Evolutionary conservation across 2,797 vertebrate genomes (phyloP), one percentile per base, ranked within the genome.

Genomic region (Saxicola maurus): DNA sequence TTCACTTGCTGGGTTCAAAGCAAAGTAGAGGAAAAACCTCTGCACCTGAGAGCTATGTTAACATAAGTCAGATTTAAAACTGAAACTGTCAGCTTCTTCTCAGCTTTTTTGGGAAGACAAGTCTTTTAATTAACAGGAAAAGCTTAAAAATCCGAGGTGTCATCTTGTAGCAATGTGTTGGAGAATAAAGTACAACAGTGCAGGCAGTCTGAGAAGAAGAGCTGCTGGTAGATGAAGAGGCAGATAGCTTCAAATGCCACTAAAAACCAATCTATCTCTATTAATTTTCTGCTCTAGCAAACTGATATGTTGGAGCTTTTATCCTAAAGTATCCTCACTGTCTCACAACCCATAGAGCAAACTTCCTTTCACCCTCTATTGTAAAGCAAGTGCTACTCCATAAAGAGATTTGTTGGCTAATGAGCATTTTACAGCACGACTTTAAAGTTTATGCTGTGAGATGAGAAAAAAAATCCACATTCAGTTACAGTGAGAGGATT

Each of bases 361-460:
- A 75, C 59, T 87, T 93, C 62, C n/a, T 83, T 82, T 75, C 67
- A 62, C n/a, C 49, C 25, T 76, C 45, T 35, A 3, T 43, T 84
- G 66, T 94, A 78, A 89, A 92, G 66, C 59, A 59, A 84, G 27
- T 85, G 49, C 84, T 83, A 45, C 51, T 91, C 55, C 45, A 73
- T 92, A 81, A 87, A 92, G 74, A 43, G 76, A 46, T 49, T 61
- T 65, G 60, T 85, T 82, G 71, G 64, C 80, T 92, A 73, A 92
- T 75, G 77, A 94, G 82, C 76, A 51, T 90, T 96, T 96, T 96
- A 93, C 84, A 87, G 79, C 62, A 64, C 61, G 57, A 73, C 62
- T 94, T 90, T 75, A 91, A 90, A 95, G 82, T 92, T 95, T 90
- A 89, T 92, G 82, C 93, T 73, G 49, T 75, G 64, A 87, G 60